Evolutionary conservation across 2,888 invertebrate species (phyloP).

Genomic region (Pristionchus fissidentatus): DNA sequence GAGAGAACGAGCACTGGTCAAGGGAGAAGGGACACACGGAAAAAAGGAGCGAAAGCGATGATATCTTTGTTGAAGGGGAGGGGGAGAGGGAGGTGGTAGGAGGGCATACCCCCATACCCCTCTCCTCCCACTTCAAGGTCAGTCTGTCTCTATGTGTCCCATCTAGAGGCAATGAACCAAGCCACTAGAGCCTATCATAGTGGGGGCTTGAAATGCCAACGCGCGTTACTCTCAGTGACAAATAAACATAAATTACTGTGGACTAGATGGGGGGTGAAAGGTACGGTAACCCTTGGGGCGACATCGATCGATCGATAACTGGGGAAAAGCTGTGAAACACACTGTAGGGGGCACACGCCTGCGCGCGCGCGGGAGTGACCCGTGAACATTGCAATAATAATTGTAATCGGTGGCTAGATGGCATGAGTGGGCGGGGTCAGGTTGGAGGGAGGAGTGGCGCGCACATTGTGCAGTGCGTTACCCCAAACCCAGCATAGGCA

Average conservation of each 20-base stretch:
- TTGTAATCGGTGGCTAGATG: slow-evolving; percentile 34
- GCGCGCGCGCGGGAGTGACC: not conserved
- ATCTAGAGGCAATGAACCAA: slow-evolving; percentile 41
- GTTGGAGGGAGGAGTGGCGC: too few relatives aligned
- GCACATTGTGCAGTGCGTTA: too few relatives aligned
- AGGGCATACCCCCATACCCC: too few relatives aligned
- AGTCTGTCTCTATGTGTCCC: not conserved
- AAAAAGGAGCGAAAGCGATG: slow-evolving; percentile 39
- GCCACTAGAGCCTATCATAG: not conserved
- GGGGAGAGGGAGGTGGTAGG: not conserved
- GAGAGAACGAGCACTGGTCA: not conserved
- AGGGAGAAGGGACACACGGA: too few relatives aligned
- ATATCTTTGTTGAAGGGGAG: slow-evolving; percentile 28
- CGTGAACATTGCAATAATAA: slow-evolving; percentile 18
- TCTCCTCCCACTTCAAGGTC: slow-evolving; percentile 40
- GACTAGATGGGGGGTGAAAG: slow-evolving; percentile 12
- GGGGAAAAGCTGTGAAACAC: slow-evolving; percentile 24
- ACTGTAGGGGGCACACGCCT: slow-evolving; percentile 22
- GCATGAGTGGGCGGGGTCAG: not conserved
- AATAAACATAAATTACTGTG: too few relatives aligned
- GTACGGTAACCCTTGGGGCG: not conserved
- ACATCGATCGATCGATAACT: too few relatives aligned
- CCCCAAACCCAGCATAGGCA: too few relatives aligned
- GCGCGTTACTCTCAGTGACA: too few relatives aligned
- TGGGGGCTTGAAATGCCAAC: too few relatives aligned